A percentile compares a stretch with the other conserved stretches of the same genome.
These are phyloP conservation scores for Pogonocherus hispidulus DNA, from an alignment of 2,888 invertebrate genomes.

Conservation along the genomic window DNA sequence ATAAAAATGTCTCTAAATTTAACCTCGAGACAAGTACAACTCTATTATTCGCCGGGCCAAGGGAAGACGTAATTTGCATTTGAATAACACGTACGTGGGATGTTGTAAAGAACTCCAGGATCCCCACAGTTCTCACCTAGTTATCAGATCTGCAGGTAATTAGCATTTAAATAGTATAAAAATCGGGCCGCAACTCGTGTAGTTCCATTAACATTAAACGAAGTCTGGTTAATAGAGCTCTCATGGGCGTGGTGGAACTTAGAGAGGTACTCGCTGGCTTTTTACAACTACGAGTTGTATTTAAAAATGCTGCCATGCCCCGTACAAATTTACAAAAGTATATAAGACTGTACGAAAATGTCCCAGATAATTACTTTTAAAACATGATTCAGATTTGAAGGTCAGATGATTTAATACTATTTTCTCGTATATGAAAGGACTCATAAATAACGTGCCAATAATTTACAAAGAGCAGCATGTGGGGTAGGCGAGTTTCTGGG, in stretches of 20 bases:
- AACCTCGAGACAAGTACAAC: constrained; percentile 12
- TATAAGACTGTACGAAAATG: background rate
- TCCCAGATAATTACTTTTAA: background rate
- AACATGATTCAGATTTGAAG: background rate
- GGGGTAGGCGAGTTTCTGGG: constrained; percentile 1
- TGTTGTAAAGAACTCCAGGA: constrained; percentile 37
- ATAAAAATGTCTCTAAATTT: too few species aligned
- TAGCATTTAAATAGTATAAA: constrained; percentile 48
- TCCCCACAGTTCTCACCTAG: constrained; percentile 46
- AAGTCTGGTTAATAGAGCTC: constrained; percentile 19
- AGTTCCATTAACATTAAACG: constrained; percentile 20
- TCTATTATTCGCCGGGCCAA: constrained; percentile 38
- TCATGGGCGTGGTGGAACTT: constrained; percentile 14
- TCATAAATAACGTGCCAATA: constrained; percentile 7
- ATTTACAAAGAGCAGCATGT: background rate
- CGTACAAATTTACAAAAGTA: background rate
- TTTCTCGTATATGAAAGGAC: background rate
- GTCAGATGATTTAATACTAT: background rate
- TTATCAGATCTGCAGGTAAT: constrained; percentile 49
- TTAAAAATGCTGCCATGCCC: background rate
- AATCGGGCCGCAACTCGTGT: constrained; percentile 21
- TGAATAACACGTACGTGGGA: constrained; percentile 42
- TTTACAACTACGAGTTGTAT: background rate
- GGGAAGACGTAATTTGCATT: constrained; percentile 45
- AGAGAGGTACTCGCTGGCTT: constrained; percentile 14